A percentile compares a stretch with the other conserved stretches of the same genome.
phyloP scores from a whole-genome alignment of 2,888 invertebrate species.

The Ochlodes sylvanus region DNA sequence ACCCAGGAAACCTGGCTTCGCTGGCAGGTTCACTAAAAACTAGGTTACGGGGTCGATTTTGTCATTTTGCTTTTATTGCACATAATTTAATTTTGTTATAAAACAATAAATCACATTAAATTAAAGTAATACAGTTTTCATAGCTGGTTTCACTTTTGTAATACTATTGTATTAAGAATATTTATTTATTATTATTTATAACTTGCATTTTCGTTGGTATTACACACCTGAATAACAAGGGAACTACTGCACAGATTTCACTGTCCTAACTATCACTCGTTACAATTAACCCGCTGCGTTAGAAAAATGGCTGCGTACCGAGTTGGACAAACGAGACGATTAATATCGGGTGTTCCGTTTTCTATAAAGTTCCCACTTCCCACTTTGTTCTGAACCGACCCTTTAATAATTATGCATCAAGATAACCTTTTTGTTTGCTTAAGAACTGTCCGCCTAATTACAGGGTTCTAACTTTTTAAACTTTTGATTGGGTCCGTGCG shows the following conservation, averaged over 20 bases:
- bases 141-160: too few species aligned
- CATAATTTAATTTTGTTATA: too few species aligned
- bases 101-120: too few species aligned
- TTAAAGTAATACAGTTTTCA: too few species aligned
- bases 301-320: constrained; percentile 66
- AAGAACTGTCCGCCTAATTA: constrained; percentile 36
- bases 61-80: too few species aligned
- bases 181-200: too few species aligned
- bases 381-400: constrained; percentile 68
- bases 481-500: not conserved
- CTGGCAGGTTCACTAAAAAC: too few species aligned
- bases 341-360: constrained; percentile 73
- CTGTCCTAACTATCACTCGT: constrained; percentile 57
- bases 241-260: constrained; percentile 50
- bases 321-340: constrained; percentile 75
- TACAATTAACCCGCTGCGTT: constrained; percentile 71
- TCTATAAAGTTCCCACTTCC: constrained; percentile 68
- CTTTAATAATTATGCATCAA: constrained; percentile 71
- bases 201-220: too few species aligned
- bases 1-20: too few species aligned
- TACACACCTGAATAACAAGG: too few species aligned
- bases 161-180: too few species aligned
- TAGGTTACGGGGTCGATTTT: too few species aligned
- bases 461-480: constrained; percentile 46
- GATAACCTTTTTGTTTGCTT: constrained; percentile 67